Percentiles rank a stretch among this genome's conserved stretches.
Evolutionary conservation across 2,888 invertebrate species (phyloP).

Genomic region (Orchesellides sinensis): DNA sequence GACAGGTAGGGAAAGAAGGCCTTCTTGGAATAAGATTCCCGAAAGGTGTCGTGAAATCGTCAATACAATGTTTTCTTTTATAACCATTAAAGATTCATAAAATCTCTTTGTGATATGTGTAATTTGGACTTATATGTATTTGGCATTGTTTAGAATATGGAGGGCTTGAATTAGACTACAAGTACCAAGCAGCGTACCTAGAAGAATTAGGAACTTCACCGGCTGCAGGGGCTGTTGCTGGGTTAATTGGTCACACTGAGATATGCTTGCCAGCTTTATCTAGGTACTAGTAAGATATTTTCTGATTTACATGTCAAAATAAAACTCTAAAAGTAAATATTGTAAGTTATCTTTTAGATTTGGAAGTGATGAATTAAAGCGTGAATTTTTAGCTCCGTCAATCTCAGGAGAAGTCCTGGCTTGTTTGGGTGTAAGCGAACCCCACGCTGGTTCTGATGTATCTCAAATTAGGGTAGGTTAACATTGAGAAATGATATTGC

Average conservation of each 20-base stretch:
- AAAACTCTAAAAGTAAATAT: no score
- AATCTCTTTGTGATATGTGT: not conserved
- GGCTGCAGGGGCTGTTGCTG: slow-evolving; percentile 79
- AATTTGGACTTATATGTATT: not conserved
- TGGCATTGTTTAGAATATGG: slow-evolving; percentile 79
- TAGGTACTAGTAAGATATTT: slow-evolving; percentile 75
- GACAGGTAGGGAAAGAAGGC: slow-evolving; percentile 79
- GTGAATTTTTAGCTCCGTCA: slow-evolving; percentile 78
- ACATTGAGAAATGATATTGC: not conserved
- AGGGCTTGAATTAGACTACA: slow-evolving; percentile 79
- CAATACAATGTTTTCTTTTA: not conserved
- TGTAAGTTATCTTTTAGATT: slow-evolving; percentile 71
- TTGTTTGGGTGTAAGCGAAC: slow-evolving; percentile 79
- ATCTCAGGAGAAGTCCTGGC: slow-evolving; percentile 78
- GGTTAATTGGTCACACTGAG: slow-evolving; percentile 79
- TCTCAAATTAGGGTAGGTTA: slow-evolving; percentile 76
- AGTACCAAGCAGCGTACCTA: slow-evolving; percentile 78
- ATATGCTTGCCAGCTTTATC: slow-evolving; percentile 80
- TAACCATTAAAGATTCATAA: not conserved
- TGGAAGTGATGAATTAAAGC: slow-evolving; percentile 78
- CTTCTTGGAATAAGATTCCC: slow-evolving; percentile 78
- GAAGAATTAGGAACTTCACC: slow-evolving; percentile 79
- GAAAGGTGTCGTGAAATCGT: slow-evolving; percentile 48
- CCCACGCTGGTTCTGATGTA: slow-evolving; percentile 79
- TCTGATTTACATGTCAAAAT: not conserved